Evolutionary conservation across 2,797 vertebrate species (phyloP), one percentile per base, ranked within the genome.

Genomic region (Poeciliopsis paucimaculata): DNA sequence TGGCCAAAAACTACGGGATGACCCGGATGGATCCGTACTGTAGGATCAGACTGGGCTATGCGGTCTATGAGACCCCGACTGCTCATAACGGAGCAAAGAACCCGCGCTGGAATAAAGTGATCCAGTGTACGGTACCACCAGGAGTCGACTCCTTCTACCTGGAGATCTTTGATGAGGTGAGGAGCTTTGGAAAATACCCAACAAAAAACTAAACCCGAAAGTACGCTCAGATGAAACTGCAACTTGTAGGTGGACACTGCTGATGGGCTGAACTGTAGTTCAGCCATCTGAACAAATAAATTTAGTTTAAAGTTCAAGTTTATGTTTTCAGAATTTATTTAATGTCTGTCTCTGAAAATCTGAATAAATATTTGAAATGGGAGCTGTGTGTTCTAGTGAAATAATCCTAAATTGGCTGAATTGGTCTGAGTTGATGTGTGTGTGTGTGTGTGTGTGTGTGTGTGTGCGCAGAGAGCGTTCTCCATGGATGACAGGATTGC

Each of bases 401-500:
- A 23, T 2, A 20, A 66, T 66, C 34, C 62, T 64, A 36, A 64
- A 64, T 34, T 31, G 57, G 57, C 31, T 10, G 62, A 39, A 31
- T 3, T 23, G 7, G 9, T 66, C 34, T 66, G 34, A 66, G 16
- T 23, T 39, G 7, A 9, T 36, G 18, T 36, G 2, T 2, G 62
- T 20, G 28, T 18, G 51, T 31, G 4, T n/a, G 2, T 3, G 4
- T 34, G 31, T 70, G 6, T 75, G 26, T 49, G 6, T 16, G 13
- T 6, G 28, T 66, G 8, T 75, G n/a, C 3, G 12, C 75, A 99
- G 98, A 94, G 98, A 78, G 98, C 98, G 0, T 99, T 99, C 90
- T 99, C 98, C 64, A 98, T 98, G 98, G 98, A 99, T 0, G 98
- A 99, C 88, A 97, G 98, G 82, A 99, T 99, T 0, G 98, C 98